Conservation (phyloP, 1,140 invertebrate genomes). For the Chironomus striatipennis region DNA sequence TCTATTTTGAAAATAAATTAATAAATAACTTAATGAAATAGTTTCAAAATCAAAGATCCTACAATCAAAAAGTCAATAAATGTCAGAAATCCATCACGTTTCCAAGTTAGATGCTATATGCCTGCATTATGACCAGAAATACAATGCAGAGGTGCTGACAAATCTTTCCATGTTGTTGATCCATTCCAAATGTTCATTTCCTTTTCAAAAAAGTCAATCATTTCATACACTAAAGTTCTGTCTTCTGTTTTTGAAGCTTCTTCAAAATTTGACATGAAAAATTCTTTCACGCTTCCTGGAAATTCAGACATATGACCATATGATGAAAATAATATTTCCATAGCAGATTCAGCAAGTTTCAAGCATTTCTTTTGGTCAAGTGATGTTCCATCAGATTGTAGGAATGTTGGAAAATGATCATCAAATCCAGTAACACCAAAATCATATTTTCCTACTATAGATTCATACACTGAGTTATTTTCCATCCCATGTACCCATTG, state of each 20-base stretch:
- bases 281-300: conserved; percentile 41
- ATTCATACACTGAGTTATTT: conserved; percentile 56
- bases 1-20: background rate
- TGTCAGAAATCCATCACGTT: conserved; percentile 48
- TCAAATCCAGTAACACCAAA: conserved; percentile 37
- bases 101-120: conserved; percentile 50
- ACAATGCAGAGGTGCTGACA: conserved; percentile 45
- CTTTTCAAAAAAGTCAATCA: conserved; percentile 47
- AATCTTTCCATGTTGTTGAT: conserved; percentile 49
- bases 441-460: conserved; percentile 49
- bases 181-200: conserved; percentile 49
- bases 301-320: conserved; percentile 33
- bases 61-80: conserved; percentile 52
- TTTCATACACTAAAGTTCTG: conserved; percentile 36
- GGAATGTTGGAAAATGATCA: conserved; percentile 35
- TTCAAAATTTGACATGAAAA: conserved; percentile 26
- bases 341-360: conserved; percentile 30
- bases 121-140: conserved; percentile 53
- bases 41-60: conserved; percentile 26
- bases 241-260: conserved; percentile 28
- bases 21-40: background rate
- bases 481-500: conserved; percentile 60
- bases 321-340: conserved; percentile 29
- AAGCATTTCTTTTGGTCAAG: conserved; percentile 31
- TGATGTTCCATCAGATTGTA: conserved; percentile 37